Evolutionary conservation across 2,888 invertebrate genomes (phyloP), one percentile per base, ranked within the genome.

Genomic region (Lasioglossum lativentre): DNA sequence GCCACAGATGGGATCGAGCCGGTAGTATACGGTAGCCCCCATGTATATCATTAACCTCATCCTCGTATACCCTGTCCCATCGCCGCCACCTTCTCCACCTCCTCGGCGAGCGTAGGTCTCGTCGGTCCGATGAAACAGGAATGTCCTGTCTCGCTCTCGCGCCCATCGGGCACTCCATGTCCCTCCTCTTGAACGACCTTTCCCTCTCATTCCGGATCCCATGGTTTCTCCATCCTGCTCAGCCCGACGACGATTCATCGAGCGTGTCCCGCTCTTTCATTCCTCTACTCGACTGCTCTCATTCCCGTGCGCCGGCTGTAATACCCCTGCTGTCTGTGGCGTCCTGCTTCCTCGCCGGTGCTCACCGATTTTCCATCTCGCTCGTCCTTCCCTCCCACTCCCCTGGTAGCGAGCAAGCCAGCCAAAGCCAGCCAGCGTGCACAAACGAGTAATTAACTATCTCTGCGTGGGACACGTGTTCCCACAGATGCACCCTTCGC

Each of bases 391-490:
- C 84, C 59, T n/a, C n/a, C n/a, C n/a, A n/a, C n/a, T n/a, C n/a
- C 75, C 75, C 87, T 83, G 86, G 82, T 75, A 82, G 79, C 86
- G 10, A n/a, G 52, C 52, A n/a, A 52, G 12, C 59, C 59, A 59
- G 75, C 68, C 38, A 34, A 63, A 73, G 68, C 90, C 59, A 86
- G 83, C 91, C 91, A 90, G 90, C 91, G 91, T 91, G 93, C 93
- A 92, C 94, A 94, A 95, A 95, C 94, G 94, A 94, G 95, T 95
- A 95, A 95, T 95, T 95, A 95, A 95, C 95, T 94, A 93, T 95
- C 94, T 94, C 94, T 94, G 93, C 91, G 93, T 93, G 94, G 93
- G 94, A 95, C 94, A 95, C 94, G 94, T 94, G 94, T 94, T 94
- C 92, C 92, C 92, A 91, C 90, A 91, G 47, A 88, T 91, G 88